Base-by-base conservation (phyloP, 2,113 vertebrate species). In the Eretmochelys imbricata region DNA sequence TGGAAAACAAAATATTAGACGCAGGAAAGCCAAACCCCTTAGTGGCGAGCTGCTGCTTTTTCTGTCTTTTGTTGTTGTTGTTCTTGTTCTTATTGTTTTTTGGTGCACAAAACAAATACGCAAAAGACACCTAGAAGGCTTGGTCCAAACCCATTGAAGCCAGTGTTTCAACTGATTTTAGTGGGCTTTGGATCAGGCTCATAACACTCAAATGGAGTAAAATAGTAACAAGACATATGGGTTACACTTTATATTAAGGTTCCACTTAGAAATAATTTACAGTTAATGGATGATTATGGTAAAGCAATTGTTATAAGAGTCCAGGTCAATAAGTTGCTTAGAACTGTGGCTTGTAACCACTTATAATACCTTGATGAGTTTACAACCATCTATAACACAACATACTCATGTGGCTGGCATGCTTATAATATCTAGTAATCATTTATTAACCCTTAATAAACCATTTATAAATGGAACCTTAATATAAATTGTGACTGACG, bases 301-400 rank as follows among this genome's bases (percentile, higher is more conserved):
- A 69, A 69, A 69, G 65, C 22, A 14, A 76, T 27, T 46, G 24
- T 76, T 48, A 27, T 0, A 42, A 2, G 3, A 94, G 50, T 89
- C 82, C 84, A 90, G 85, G 76, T 59, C 50, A 92, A 49, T 49
- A 80, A 14, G 75, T 89, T 87, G 75, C 35, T 83, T 19, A 1
- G 49, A 81, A 75, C 19, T 0, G 0, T 87, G 93, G 57, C 48
- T 93, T 94, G 54, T 54, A 75, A 3, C 93, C 29, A 55, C 83
- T 16, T 59, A 51, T 54, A 42, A 46, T 24, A 38, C 25, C 55
- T 86, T 95, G 85, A 50, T 54, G 81, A 79, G 20, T 93, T 96
- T 88, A 24, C 94, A 89, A 89, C 88, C 16, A 49, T 17, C n/a
- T 35, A 65, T 95, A 92, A 92, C 87, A 95, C 53, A 96, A 59